Percentiles rank a stretch among this genome's conserved stretches.
phyloP scores from a whole-genome alignment of 2,888 invertebrate species.

The Melinaea menophilus region DNA sequence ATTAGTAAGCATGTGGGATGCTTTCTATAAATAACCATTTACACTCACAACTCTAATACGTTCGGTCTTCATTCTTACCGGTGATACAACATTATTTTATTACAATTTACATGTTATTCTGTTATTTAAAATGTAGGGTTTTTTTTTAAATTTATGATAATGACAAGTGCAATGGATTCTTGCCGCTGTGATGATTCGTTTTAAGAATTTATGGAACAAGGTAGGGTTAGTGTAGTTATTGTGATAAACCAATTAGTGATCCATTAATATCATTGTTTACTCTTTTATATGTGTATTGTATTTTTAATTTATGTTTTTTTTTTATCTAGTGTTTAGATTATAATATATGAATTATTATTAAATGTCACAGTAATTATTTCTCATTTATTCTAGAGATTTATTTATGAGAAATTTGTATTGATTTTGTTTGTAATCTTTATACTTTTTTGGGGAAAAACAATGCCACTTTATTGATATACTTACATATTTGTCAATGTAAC shows the following conservation, averaged over 20 bases:
- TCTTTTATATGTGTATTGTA: background rate
- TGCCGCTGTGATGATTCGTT: constrained; percentile 54
- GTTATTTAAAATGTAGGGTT: constrained; percentile 11
- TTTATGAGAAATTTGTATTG: too few relatives aligned
- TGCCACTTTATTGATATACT: too few relatives aligned
- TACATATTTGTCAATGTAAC: too few relatives aligned
- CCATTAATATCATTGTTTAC: constrained; percentile 2
- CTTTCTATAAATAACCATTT: constrained; percentile 65
- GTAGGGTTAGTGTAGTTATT: constrained; percentile 35
- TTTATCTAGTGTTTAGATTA: too few relatives aligned
- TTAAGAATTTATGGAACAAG: constrained; percentile 57
- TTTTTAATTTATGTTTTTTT: constrained; percentile 6
- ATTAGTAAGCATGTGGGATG: constrained; percentile 56
- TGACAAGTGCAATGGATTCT: constrained; percentile 38
- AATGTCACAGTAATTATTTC: too few relatives aligned
- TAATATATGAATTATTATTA: too few relatives aligned
- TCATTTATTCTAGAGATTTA: too few relatives aligned
- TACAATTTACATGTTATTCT: constrained; percentile 21
- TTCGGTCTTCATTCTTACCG: constrained; percentile 28
- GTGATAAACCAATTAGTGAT: constrained; percentile 17
- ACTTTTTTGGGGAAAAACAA: too few relatives aligned
- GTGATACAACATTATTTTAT: constrained; percentile 14
- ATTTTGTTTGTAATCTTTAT: too few relatives aligned
- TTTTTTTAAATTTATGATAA: constrained; percentile 35
- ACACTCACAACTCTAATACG: constrained; percentile 43